Conservation (phyloP, 1,140 invertebrate genomes). For the Nasonia giraulti region DNA sequence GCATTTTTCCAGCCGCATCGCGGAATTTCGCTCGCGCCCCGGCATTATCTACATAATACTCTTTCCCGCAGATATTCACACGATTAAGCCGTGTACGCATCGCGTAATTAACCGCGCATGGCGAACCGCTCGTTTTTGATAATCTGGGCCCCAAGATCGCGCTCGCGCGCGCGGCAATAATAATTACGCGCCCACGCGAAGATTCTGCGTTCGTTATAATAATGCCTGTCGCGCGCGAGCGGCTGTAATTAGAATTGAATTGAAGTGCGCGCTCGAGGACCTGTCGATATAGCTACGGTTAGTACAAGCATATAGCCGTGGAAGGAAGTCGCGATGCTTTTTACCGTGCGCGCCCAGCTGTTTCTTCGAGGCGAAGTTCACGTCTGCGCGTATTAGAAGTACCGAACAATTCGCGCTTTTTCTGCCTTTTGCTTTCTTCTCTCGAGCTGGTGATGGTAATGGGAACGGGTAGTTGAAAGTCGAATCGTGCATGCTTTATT, state of each 20-base stretch:
- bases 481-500: background rate
- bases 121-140: conserved; percentile 55
- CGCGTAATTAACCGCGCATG: conserved; percentile 49
- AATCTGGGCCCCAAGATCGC: conserved; percentile 47
- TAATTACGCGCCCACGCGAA: no score
- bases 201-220: background rate
- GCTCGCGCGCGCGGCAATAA: background rate
- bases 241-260: conserved; percentile 30
- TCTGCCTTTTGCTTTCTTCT: conserved; percentile 6
- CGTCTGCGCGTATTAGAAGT: no score
- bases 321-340: no score
- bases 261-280: background rate
- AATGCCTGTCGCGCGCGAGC: background rate
- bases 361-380: no score
- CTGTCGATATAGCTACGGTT: no score
- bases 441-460: background rate
- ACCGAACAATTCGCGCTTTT: background rate
- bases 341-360: no score
- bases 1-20: background rate
- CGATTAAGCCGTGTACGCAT: conserved; percentile 49
- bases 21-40: background rate
- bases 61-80: conserved; percentile 51
- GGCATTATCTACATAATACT: conserved; percentile 17
- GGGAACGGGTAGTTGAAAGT: conserved; percentile 6
- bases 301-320: no score